Base-by-base conservation (phyloP, 2,797 vertebrate species). In the Myotis myotis region DNA sequence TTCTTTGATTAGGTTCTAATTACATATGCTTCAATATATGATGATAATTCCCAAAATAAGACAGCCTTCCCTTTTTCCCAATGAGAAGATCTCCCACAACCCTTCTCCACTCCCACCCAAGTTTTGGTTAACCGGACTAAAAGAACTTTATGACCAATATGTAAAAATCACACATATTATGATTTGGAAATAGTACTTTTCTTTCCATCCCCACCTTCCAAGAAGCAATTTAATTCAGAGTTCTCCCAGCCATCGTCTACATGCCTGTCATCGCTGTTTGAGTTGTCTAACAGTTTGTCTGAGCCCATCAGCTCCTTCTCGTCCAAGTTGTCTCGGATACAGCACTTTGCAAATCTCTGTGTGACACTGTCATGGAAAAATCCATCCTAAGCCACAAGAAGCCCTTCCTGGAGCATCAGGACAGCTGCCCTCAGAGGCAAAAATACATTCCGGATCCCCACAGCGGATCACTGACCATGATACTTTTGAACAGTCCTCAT, bases 171-270 rank as follows among this genome's bases (percentile, higher is more conserved):
- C 28, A 62, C 15, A 25, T 0, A 47, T 47, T 23, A n/a, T 5
- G 51, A 83, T 36, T 80, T 53, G 47, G 81, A 92, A 92, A 92
- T 19, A 90, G 62, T 38, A 60, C 62, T 68, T 81, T 89, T 9
- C 92, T 90, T 49, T n/a, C 68, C 38, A 60, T 28, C 17, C 41
- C 13, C 57, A 53, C 25, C 47, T 91, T 86, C 79, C 64, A 55
- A 4, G 70, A 91, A 90, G 55, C 68, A 51, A 36, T 12, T 74
- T 23, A 36, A 41, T 49, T 95, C 28, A 4, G 60, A 17, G 28
- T 36, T 51, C 72, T 72, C 78, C 64, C 25, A 20, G 17, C 33
- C 28, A 74, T 36, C 55, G 1, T 76, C 72, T 41, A 11, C 30
- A 8, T 2, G 36, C 16, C 62, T 53, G 62, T 78, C 64, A 41